Percentiles rank a stretch among this genome's conserved stretches.
Evolutionary conservation across 92 coral and sea anemone genomes (phyloP).

Genomic region (Chrysogorgia sp.): DNA sequence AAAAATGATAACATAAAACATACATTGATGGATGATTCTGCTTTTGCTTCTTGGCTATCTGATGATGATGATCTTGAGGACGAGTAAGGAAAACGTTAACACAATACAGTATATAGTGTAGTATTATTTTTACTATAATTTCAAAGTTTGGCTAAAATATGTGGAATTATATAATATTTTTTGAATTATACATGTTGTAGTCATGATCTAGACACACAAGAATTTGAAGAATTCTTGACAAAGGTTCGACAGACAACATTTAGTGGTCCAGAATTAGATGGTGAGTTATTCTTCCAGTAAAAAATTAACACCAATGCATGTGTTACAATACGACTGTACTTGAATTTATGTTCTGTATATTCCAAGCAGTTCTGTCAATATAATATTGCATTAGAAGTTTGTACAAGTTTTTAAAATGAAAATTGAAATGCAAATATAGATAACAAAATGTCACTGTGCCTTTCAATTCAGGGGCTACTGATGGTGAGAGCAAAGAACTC

Average conservation of each 20-base stretch:
- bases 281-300: not conserved
- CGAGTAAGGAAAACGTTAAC: slow-evolving; percentile 46
- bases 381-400: too few relatives aligned
- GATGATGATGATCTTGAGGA: slow-evolving; percentile 71
- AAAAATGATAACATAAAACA: slow-evolving; percentile 7
- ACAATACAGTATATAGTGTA: too few relatives aligned
- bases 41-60: slow-evolving; percentile 79
- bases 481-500: slow-evolving; percentile 55
- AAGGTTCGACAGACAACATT: slow-evolving; percentile 60
- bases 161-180: not conserved
- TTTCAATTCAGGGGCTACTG: not conserved
- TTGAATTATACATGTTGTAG: slow-evolving; percentile 38
- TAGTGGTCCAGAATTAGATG: not conserved
- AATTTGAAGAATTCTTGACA: slow-evolving; percentile 87
- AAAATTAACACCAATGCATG: too few relatives aligned
- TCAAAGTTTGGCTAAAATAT: not conserved
- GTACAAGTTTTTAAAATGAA: too few relatives aligned
- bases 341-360: too few relatives aligned
- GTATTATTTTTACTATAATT: not conserved
- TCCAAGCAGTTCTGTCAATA: too few relatives aligned
- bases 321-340: too few relatives aligned
- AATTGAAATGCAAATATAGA: not conserved
- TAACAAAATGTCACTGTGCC: not conserved
- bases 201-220: slow-evolving; percentile 87
- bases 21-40: slow-evolving; percentile 68